A percentile compares a stretch with the other conserved stretches of the same genome.
These are phyloP conservation scores for Cyphomyrmex costatus DNA, from an alignment of 1,140 invertebrate species.

Conservation along the genomic window DNA sequence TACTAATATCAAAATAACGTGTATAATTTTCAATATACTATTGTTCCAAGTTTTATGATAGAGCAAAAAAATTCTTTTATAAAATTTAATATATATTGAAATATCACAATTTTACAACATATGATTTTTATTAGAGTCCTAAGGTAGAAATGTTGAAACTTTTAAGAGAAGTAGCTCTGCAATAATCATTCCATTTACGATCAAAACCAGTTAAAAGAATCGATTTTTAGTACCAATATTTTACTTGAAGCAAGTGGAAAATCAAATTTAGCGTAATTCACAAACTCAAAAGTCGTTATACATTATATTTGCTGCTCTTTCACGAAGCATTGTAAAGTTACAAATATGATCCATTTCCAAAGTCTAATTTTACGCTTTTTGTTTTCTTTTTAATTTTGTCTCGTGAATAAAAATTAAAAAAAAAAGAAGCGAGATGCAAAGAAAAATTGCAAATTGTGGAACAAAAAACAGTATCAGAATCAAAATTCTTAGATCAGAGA, in stretches of 20 bases:
- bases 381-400: neutral
- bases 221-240: constrained; percentile 5
- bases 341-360: neutral
- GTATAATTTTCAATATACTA: neutral
- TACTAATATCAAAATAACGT: constrained; percentile 7
- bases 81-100: constrained; percentile 41
- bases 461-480: neutral
- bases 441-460: constrained; percentile 25
- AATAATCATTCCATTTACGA: neutral
- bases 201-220: neutral
- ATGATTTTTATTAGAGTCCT: neutral
- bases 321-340: neutral
- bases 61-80: neutral
- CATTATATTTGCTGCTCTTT: constrained; percentile 17
- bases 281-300: constrained; percentile 5
- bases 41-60: neutral
- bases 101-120: constrained; percentile 30
- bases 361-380: neutral
- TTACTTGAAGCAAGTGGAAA: neutral
- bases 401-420: neutral
- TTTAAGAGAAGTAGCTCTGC: neutral
- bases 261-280: neutral
- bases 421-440: neutral
- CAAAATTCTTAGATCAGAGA: constrained; percentile 19
- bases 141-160: neutral